Percentiles rank a stretch among this genome's conserved stretches.
These are phyloP conservation scores for Heliconius hortense DNA, from an alignment of 2,888 invertebrate species.

Conservation along the genomic window DNA sequence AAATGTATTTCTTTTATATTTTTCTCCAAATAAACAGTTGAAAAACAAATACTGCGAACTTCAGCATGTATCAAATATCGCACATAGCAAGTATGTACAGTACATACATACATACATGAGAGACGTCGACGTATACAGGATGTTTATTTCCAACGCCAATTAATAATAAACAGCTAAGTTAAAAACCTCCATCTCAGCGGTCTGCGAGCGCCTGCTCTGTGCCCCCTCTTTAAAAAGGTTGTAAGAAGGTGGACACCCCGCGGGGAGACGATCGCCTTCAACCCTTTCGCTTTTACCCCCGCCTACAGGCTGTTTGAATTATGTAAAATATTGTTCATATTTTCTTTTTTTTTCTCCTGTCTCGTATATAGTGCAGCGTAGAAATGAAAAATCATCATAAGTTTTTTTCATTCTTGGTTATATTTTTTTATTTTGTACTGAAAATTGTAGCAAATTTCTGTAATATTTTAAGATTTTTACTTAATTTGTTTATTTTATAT, in stretches of 20 bases:
- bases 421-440: background rate
- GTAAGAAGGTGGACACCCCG: constrained; percentile 79
- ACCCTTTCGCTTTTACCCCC: constrained; percentile 82
- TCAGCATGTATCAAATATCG: background rate
- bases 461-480: background rate
- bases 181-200: constrained; percentile 44
- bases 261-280: constrained; percentile 75
- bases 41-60: background rate
- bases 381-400: background rate
- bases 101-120: constrained; percentile 2
- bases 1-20: background rate
- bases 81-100: background rate
- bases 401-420: background rate
- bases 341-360: constrained; percentile 23
- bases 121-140: constrained; percentile 28
- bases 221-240: constrained; percentile 80
- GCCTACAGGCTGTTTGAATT: constrained; percentile 69
- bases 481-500: background rate
- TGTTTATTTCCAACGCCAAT: constrained; percentile 31
- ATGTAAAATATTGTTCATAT: constrained; percentile 31
- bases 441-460: background rate
- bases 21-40: background rate
- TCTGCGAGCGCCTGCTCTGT: constrained; percentile 71
- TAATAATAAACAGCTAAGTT: constrained; percentile 33
- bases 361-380: background rate